Base-by-base conservation (phyloP, 2,797 vertebrate genomes). In the Anguilla pacifica region DNA sequence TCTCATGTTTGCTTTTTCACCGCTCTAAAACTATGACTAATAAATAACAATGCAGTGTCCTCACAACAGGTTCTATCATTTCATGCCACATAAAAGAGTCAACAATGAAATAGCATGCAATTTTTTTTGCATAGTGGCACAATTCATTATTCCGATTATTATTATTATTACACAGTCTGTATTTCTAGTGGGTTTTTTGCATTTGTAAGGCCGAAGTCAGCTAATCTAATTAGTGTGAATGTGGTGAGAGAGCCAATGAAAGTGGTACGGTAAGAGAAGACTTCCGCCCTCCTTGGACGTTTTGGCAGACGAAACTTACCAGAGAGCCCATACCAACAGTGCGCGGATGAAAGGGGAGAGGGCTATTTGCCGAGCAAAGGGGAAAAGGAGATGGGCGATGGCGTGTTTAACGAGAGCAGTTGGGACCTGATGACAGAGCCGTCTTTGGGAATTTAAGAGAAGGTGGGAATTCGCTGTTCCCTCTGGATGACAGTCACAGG, bases 371-470 rank as follows among this genome's bases (percentile, higher is more conserved):
- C 90, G 84, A 90, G 89, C 87, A 88, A 89, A 87, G 90, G 89
- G 88, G 90, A 94, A 88, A 94, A 94, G 92, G 92, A 93, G 95
- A 94, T 94, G 92, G 94, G 94, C 92, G 94, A 93, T 96, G 31
- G 95, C 95, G 92, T 95, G 96, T 96, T 96, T 97, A 95, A 94
- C 93, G 92, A 59, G 92, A 96, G 94, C 95, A 95, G 95, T 95
- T 97, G 96, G 96, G 96, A 96, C 91, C 93, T 94, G 97, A 96
- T 96, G 96, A 95, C 95, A 96, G 95, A 97, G 94, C 91, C 92
- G 93, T 96, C 96, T 97, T 95, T 96, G 94, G 91, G 92, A 96
- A 95, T 96, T 96, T 95, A 96, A 96, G 95, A 95, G 95, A 91
- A 93, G 93, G 92, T 93, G 90, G 92, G 92, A 95, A 95, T 94